Evolutionary conservation across 2,113 vertebrate genomes (phyloP), one percentile per base, ranked within the genome.

Genomic region (Bufo gargarizans): DNA sequence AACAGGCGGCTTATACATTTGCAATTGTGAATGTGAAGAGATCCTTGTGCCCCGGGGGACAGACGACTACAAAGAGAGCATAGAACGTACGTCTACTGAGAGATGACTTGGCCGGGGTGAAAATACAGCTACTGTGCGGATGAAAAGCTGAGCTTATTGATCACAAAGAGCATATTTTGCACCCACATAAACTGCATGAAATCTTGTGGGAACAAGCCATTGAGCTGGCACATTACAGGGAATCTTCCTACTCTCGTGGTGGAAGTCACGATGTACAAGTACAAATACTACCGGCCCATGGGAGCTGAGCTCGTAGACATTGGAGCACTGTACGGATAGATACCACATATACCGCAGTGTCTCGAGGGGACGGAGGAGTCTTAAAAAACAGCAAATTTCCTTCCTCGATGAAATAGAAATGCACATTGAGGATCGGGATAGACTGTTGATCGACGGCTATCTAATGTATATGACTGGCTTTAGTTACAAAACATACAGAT

Each of bases 1-100:
- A 92, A 93, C 91, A 93, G 91, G 90, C 61, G 90, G 90, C 80
- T 84, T 89, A 91, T 91, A 93, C 92, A 93, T 92, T 89, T 91
- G 91, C 90, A 90, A 87, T 88, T 84, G 85, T 91, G 91, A 92
- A 92, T 91, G 79, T 3, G 5, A 93, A 92, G 86, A 90, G 90
- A 92, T 90, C 90, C 22, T 65, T 88, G 84, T 91, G 92, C 92
- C 93, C 82, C 77, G 67, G 90, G 72, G 92, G 91, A 89, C 2
- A 91, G 89, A 69, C 49, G 50, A 89, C 47, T 89, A 94, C 92
- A 94, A 93, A 93, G 93, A 90, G 90, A 78, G 87, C 85, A 91
- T 84, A 92, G 90, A 93, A 0, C 0, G 88, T 72, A 11, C 85
- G 80, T 88, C 90, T 91, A 72, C 69, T 86, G 82, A 91, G 91